Evolutionary conservation across 1,140 invertebrate species (phyloP), one percentile per base, ranked within the genome.

Genomic region (Drosophila varians): DNA sequence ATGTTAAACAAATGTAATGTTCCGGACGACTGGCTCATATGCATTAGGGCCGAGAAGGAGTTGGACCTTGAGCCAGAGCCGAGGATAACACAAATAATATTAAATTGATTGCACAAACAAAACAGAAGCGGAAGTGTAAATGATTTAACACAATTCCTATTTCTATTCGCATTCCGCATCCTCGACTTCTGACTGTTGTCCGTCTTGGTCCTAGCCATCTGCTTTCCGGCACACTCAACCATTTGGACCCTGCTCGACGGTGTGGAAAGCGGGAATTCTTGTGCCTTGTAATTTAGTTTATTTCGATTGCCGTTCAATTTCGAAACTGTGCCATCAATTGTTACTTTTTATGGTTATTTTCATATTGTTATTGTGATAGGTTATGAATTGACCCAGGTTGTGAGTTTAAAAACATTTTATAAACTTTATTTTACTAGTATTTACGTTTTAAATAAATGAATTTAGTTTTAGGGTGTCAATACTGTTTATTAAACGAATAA

Each of bases 1-100:
- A 88, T 89, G 84, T 78, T 88, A 88, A 88, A 88, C 84, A 88
- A 88, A 88, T 88, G 75, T 84, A 83, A 83, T 88, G 83, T 88
- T 88, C 83, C 80, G 83, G 84, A 73, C 84, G 84, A 88, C 68
- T 84, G 84, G 65, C 62, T 61, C 64, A 69, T 74, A 73, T 76
- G 65, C 65, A 75, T 76, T 64, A 52, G 54, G 49, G 42, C 43
- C 19, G n/a, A 43, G 38, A 68, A 68, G 36, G 38, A 66, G 46
- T 68, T 68, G 60, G 46, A 66, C 36, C 60, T 66, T 36, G 43
- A 47, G 54, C 47, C 64, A 51, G 26, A 23, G 49, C 38, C 57
- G 34, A 45, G 72, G 74, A 77, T 87, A 82, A 87, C 74, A 74
- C 79, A 87, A 87, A 87, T 87, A 87, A 87, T 87, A 77, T 75